Evolutionary conservation across 2,797 vertebrate genomes (phyloP), one percentile per base, ranked within the genome.

Genomic region (Sebastes trivittatus): DNA sequence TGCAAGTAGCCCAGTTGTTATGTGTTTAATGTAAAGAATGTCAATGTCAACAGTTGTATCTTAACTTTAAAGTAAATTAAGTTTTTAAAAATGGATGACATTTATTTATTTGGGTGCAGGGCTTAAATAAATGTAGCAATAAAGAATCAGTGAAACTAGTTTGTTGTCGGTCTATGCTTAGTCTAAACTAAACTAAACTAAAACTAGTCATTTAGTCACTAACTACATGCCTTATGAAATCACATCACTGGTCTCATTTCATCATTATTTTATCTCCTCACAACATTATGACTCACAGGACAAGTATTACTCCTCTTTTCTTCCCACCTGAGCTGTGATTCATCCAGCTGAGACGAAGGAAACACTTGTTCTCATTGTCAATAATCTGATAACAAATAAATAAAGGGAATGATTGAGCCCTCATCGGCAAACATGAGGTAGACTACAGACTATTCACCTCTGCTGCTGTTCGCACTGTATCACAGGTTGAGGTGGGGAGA

Each of bases 321-420:
- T 72, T 77, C 78, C 59, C 56, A 60, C 61, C 58, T 87, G 70
- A 88, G 77, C 25, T 78, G 55, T n/a, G 7, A 23, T 63, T 87
- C 76, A 36, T 64, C 63, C 25, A 5, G 56, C 66, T 69, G 69
- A 54, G 18, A 77, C 67, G 14, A 83, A 88, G 52, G 42, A 82
- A 72, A 8, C 77, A 61, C 63, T 82, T 79, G 63, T 83, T 88
- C 38, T 75, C 59, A 3, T 32, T 61, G 55, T 76, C 77, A 86
- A 60, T 79, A 49, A 88, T 90, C 83, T 78, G 90, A 89, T 91
- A 81, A 81, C 61, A 88, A 82, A 81, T 73, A 83, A 88, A 83
- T 60, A 34, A 49, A 84, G 60, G 32, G 69, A 74, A 38, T 32
- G 86, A 86, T 55, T 69, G 63, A 78, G 65, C 78, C 84, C 78